Evolutionary conservation across 1,140 invertebrate genomes (phyloP), one percentile per base, ranked within the genome.

Genomic region (Drosophila takahashii): DNA sequence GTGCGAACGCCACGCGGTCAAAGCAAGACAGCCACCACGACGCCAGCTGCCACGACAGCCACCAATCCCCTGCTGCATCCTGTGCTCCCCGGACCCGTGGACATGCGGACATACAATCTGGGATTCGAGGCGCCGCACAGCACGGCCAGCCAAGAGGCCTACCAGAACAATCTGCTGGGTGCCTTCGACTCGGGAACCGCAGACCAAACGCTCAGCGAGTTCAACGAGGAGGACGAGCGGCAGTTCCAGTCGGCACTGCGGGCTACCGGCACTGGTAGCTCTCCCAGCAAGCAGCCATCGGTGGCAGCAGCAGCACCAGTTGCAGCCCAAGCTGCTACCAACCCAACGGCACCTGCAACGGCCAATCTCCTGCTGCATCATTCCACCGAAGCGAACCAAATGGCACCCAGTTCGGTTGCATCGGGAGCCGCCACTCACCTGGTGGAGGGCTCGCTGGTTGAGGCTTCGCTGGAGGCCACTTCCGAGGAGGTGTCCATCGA

Each of bases 91-190:
- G 96, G 96, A 2, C 96, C 96, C 0, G 96, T 97, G 2, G 96
- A 97, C 92, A 97, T 97, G 96, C 93, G 97, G 34, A 97, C 96
- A 0, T 97, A 97, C 80, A 96, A 94, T 81, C 93, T 94, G 0
- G 92, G 90, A 45, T 94, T 92, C 81, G 95, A 94, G 90, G 94
- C 92, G 79, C 93, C 47, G 47, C 94, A 92, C 92, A 94, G 89
- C 69, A 90, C 79, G 0, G 87, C 91, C 7, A 90, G 83, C 4
- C 91, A 92, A 54, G 93, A 95, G 41, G 92, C 94, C 0, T 95
- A 95, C 44, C 92, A 93, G 4, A 95, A 94, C 67, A 95, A 96
- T 90, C 91, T 96, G 9, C 65, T 96, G 7, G 93, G 93, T 16
- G 94, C 94, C 7, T 96, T 96, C 77, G 94, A 94, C 42, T 93